Evolutionary conservation across 2,797 vertebrate species (phyloP), one percentile per base, ranked within the genome.

Genomic region (Aeoliscus strigatus): DNA sequence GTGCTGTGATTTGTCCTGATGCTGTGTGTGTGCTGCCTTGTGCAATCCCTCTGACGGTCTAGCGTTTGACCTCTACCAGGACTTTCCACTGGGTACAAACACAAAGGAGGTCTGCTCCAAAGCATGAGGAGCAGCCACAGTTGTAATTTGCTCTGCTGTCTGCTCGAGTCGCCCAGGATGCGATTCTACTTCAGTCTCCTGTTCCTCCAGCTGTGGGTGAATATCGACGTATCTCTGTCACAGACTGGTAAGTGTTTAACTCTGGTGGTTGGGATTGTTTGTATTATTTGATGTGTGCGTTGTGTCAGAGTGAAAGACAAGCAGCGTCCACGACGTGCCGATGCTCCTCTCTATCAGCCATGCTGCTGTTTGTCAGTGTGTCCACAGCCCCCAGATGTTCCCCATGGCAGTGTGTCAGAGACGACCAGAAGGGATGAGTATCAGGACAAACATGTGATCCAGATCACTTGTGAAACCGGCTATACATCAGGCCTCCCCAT

Each of bases 401-500:
- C 49, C 2, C 34, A 85, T 13, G 67, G 68, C 23, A 0, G 6
- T 0, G 13, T 79, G 29, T 48, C 46, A 4, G 29, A 40, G 5
- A 21, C 8, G 0, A 59, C 55, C 14, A 18, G 6, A 23, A 77
- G 39, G 41, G 8, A 2, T 1, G 34, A 17, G 8, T 85, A 86
- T 41, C 14, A 5, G n/a, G 0, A 4, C 9, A 75, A 54, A 40
- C 5, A 80, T 11, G 7, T 42, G 8, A 25, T 84, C 10, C 16
- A 21, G 7, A 82, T 73, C 23, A 27, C 0, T 2, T 87, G 85
- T 37, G 31, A 56, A 3, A 13, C 2, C 3, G 81, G 82, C 27
- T 82, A 80, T 14, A 11, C 33, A 38, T 72, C 79, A 12, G 45
- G 30, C 8, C 59, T 14, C 18, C 14, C 59, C 53, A 77, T 71